Conservation (phyloP, 1,140 invertebrate genomes). For the Drosophila truncata region DNA sequence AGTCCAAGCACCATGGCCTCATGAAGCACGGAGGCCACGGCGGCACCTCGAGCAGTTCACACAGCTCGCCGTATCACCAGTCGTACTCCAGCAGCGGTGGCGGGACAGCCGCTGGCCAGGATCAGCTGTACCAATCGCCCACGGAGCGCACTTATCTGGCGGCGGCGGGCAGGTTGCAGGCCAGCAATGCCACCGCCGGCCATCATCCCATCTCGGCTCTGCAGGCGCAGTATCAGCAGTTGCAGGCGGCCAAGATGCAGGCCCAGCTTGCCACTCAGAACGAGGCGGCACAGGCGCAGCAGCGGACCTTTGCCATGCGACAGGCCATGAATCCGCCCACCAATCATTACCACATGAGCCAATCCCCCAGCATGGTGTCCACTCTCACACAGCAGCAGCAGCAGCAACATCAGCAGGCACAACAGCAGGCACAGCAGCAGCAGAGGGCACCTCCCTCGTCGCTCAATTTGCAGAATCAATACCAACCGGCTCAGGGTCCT, state of each 20-base stretch:
- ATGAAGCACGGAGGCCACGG: conserved; percentile 67
- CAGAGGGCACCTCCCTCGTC: conserved; percentile 78
- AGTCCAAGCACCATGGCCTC: conserved; percentile 73
- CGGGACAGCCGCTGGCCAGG: conserved; percentile 43
- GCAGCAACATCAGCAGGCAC: conserved; percentile 35
- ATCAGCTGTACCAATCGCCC: conserved; percentile 82
- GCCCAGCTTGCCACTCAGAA: conserved; percentile 88
- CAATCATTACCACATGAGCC: conserved; percentile 80
- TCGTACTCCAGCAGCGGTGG: conserved; percentile 72
- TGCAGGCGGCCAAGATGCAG: conserved; percentile 88
- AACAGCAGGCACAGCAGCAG: conserved; percentile 45
- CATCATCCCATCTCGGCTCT: conserved; percentile 85
- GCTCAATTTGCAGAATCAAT: conserved; percentile 76
- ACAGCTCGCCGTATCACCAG: conserved; percentile 81
- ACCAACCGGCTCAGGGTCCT: conserved; percentile 75
- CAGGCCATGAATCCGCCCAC: conserved; percentile 86
- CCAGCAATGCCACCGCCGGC: conserved; percentile 85
- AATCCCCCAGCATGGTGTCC: conserved; percentile 78
- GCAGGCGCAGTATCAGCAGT: conserved; percentile 86
- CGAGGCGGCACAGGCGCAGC: conserved; percentile 87
- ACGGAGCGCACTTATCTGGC: conserved; percentile 83
- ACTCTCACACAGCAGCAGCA: conserved; percentile 62
- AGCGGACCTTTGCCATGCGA: conserved; percentile 87
- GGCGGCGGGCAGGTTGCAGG: conserved; percentile 85
- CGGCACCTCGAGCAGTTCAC: conserved; percentile 74